Evolutionary conservation across 1,140 invertebrate species (phyloP).

Genomic region (roundworm (Caenorhabditis elegans)): WBcel235 BX284605.5:13285001-13285500

Average conservation of each 20-base stretch:
- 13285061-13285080: no score
- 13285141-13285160: no score
- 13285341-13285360: neutral
- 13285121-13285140: no score
- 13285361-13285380: conserved; percentile 11
- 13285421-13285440: neutral
- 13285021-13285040: neutral
- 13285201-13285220: no score
- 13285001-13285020: neutral
- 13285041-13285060: no score
- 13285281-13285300: neutral
- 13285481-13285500: conserved; percentile 21
- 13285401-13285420: neutral
- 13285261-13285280: no score
- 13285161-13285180: no score
- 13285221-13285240: no score
- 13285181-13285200: no score
- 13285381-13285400: neutral
- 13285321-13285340: neutral
- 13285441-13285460: conserved; percentile 15
- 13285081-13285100: no score
- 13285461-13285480: conserved; percentile 31
- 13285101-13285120: no score
- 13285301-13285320: neutral
- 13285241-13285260: no score